Conservation (phyloP, 2,888 invertebrate species). For the Pristionchus entomophagus region DNA sequence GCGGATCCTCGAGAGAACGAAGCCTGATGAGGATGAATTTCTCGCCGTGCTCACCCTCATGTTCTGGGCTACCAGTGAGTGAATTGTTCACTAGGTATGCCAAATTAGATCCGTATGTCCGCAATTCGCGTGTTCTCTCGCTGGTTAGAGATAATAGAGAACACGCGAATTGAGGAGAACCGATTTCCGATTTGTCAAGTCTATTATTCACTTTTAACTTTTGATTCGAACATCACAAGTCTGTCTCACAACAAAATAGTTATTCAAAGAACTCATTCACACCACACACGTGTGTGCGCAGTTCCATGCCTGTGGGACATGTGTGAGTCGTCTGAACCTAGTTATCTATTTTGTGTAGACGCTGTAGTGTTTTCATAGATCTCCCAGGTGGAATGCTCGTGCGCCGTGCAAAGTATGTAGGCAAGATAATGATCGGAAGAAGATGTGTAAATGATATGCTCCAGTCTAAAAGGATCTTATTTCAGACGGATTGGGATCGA, state of each 20-base stretch:
- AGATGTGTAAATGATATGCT: background rate
- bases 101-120: too few species aligned
- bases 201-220: too few species aligned
- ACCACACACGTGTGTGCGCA: background rate
- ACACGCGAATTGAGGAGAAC: too few species aligned
- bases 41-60: background rate
- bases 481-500: background rate
- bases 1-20: background rate
- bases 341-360: background rate
- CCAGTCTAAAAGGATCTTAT: too few species aligned
- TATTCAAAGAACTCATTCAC: too few species aligned
- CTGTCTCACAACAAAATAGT: too few species aligned
- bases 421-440: background rate
- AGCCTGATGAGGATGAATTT: slow-evolving; percentile 1
- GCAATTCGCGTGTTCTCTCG: too few species aligned
- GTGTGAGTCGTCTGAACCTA: background rate
- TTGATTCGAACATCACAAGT: too few species aligned
- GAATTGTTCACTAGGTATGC: too few species aligned
- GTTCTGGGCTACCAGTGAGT: slow-evolving; percentile 7
- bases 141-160: too few species aligned
- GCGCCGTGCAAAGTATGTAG: background rate
- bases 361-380: background rate
- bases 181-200: too few species aligned
- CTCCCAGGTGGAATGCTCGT: background rate
- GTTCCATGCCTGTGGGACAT: background rate